phyloP scores from a whole-genome alignment of 2,113 vertebrate genomes.

The Echinops telfairi region DNA sequence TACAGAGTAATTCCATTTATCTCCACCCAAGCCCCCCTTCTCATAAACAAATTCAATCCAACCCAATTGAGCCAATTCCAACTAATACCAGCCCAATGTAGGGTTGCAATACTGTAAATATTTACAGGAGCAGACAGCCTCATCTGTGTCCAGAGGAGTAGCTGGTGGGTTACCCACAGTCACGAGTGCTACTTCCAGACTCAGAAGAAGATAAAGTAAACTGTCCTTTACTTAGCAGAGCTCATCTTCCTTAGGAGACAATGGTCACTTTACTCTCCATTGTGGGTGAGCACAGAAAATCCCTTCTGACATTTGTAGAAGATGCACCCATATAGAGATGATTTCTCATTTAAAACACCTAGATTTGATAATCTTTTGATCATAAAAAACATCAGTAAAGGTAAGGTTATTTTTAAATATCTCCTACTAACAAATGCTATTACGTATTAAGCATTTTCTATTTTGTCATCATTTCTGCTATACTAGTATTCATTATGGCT shows the following conservation, averaged over 20 bases:
- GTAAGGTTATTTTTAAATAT: background rate
- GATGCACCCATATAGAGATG: background rate
- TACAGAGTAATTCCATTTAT: background rate
- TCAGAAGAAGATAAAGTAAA: too few species aligned
- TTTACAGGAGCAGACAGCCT: too few species aligned
- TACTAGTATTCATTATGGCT: background rate
- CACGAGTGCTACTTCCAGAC: background rate
- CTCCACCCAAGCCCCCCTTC: background rate
- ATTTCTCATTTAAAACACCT: background rate
- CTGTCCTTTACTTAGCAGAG: background rate
- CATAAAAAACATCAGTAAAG: background rate
- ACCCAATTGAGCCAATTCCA: too few species aligned
- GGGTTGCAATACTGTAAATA: too few species aligned
- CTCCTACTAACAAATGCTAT: background rate
- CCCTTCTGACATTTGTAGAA: background rate
- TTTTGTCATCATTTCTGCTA: background rate
- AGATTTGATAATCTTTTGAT: background rate
- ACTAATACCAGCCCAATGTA: too few species aligned
- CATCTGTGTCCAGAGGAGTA: too few species aligned
- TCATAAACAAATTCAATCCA: too few species aligned
- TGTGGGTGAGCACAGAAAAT: background rate
- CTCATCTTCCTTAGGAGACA: background rate
- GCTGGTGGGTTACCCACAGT: too few species aligned
- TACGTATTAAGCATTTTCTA: background rate
- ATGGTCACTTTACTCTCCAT: background rate